These are phyloP conservation scores for Arion vulgaris DNA, from an alignment of 1,140 invertebrate genomes.

Conservation along the genomic window DNA sequence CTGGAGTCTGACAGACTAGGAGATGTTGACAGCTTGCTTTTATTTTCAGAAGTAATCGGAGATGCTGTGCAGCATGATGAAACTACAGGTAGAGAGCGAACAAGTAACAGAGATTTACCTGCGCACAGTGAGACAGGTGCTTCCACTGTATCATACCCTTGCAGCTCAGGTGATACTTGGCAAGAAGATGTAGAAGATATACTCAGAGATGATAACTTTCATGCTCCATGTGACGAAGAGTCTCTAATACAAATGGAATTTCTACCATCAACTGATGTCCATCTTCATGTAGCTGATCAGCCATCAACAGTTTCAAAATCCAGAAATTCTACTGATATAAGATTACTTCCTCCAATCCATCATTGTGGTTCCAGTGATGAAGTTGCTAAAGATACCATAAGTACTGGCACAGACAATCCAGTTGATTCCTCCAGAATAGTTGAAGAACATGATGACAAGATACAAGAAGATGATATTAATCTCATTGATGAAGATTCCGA, in stretches of 20 bases:
- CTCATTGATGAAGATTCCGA: conserved; percentile 13
- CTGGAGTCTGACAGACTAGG: neutral
- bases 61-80: neutral
- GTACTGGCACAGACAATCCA: conserved; percentile 6
- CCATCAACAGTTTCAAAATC: neutral
- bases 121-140: neutral
- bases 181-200: neutral
- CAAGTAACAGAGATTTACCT: neutral
- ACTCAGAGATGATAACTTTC: neutral
- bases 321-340: neutral
- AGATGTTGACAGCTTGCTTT: neutral
- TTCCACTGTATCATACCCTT: neutral
- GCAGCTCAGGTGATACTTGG: neutral
- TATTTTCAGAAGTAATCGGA: neutral
- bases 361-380: neutral
- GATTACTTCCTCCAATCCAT: neutral
- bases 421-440: neutral
- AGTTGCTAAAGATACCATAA: neutral
- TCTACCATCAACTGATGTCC: neutral
- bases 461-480: neutral
- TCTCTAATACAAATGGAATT: neutral
- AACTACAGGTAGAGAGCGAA: neutral
- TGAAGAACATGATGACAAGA: neutral
- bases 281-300: neutral
- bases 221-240: neutral